Conservation (phyloP, 2,888 invertebrate genomes). For the Icerya purchasi region DNA sequence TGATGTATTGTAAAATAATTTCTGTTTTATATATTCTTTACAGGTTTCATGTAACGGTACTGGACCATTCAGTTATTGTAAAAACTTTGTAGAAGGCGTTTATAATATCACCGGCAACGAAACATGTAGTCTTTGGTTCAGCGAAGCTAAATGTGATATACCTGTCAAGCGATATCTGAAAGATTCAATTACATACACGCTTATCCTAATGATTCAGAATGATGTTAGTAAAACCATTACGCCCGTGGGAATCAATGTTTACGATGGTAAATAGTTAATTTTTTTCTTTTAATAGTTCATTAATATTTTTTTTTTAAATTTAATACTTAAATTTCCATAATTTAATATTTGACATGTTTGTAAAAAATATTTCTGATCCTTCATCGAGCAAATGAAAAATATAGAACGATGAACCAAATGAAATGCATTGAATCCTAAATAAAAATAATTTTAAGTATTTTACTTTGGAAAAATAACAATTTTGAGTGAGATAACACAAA, state of each 20-base stretch:
- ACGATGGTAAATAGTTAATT: slow-evolving; percentile 41
- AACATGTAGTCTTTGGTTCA: slow-evolving; percentile 32
- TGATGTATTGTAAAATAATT: no score
- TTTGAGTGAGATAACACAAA: no score
- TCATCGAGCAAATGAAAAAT: no score
- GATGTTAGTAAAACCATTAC: slow-evolving; percentile 45
- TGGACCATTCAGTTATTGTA: slow-evolving; percentile 47
- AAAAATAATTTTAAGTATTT: no score
- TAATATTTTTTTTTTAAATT: neutral
- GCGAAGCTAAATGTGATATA: slow-evolving; percentile 32
- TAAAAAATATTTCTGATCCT: no score
- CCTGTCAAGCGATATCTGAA: slow-evolving; percentile 44
- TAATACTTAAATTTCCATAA: no score
- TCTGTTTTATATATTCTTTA: neutral
- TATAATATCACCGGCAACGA: slow-evolving; percentile 39
- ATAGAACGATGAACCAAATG: no score
- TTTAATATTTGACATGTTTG: no score
- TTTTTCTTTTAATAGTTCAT: neutral
- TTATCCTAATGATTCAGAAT: slow-evolving; percentile 57
- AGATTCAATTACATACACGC: slow-evolving; percentile 45
- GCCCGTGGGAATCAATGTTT: slow-evolving; percentile 55
- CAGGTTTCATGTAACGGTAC: slow-evolving; percentile 46
- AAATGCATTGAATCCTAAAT: no score
- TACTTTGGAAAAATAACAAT: no score
- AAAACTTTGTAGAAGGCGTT: slow-evolving; percentile 36